Percentiles rank a stretch among this genome's conserved stretches.
Conservation (phyloP, 1,140 invertebrate genomes). For the Spodoptera litura region DNA sequence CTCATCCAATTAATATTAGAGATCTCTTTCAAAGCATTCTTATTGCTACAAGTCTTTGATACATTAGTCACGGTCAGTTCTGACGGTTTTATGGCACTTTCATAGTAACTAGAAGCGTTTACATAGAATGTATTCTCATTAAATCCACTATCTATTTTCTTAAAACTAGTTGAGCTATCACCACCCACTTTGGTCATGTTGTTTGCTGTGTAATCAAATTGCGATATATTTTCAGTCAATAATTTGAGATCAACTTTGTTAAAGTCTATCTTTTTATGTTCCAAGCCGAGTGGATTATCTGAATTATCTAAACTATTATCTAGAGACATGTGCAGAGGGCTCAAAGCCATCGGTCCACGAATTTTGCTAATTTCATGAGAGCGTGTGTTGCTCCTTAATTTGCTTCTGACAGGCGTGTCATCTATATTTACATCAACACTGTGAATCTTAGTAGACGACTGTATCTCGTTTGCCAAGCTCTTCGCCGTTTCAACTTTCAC, state of each 20-base stretch:
- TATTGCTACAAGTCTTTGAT: constrained; percentile 62
- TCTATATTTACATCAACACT: constrained; percentile 63
- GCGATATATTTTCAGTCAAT: constrained; percentile 75
- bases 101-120: constrained; percentile 80
- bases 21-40: constrained; percentile 76
- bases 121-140: constrained; percentile 80
- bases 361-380: constrained; percentile 81
- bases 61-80: constrained; percentile 79
- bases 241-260: constrained; percentile 82
- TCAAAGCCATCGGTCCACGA: constrained; percentile 58
- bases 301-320: constrained; percentile 80
- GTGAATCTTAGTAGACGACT: constrained; percentile 68
- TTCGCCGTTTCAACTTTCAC: constrained; percentile 61
- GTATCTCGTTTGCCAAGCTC: constrained; percentile 58
- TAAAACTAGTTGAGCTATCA: constrained; percentile 74
- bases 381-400: constrained; percentile 65
- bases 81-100: constrained; percentile 83
- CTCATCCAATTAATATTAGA: constrained; percentile 82
- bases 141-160: constrained; percentile 82
- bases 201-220: constrained; percentile 63
- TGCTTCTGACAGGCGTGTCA: constrained; percentile 77
- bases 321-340: constrained; percentile 78
- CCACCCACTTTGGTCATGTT: constrained; percentile 59
- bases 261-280: constrained; percentile 81
- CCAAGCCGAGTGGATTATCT: constrained; percentile 72